Percentiles rank a stretch among this genome's conserved stretches.
Conservation (phyloP, 1,140 invertebrate genomes). For the Sitobion miscanthi region DNA sequence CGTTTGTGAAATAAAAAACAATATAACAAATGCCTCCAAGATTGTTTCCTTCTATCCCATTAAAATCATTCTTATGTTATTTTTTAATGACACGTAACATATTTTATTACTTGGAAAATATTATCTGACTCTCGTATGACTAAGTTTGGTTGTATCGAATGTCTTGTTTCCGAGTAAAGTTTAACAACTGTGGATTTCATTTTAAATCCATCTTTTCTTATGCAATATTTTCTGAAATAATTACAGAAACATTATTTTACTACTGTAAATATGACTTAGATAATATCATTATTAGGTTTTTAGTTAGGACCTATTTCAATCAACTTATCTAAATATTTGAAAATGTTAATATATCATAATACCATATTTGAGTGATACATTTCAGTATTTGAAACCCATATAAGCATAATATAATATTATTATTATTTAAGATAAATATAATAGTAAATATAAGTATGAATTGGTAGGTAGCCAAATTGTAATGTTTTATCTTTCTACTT, state of each 20-base stretch:
- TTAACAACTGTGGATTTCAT: neutral
- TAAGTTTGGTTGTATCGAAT: conserved; percentile 40
- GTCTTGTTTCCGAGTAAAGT: conserved; percentile 41
- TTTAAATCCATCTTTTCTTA: conserved; percentile 24
- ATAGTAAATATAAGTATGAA: too few species aligned
- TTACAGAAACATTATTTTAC: neutral
- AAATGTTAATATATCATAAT: too few species aligned
- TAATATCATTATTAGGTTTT: neutral
- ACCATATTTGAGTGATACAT: too few species aligned
- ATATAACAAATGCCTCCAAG: neutral
- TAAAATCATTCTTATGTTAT: neutral
- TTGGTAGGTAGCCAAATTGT: neutral
- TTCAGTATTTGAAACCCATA: neutral
- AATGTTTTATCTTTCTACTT: neutral
- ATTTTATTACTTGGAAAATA: conserved; percentile 48
- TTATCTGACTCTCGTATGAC: conserved; percentile 18
- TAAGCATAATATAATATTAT: neutral
- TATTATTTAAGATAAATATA: neutral
- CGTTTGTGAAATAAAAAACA: neutral
- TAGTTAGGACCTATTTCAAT: neutral
- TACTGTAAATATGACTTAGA: neutral
- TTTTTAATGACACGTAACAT: conserved; percentile 40
- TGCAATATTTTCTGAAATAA: conserved; percentile 47
- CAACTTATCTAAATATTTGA: neutral
- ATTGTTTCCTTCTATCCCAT: neutral